A percentile compares a stretch with the other conserved stretches of the same genome.
phyloP scores from a whole-genome alignment of 2,797 vertebrate species.

The Capromys pilorides region DNA sequence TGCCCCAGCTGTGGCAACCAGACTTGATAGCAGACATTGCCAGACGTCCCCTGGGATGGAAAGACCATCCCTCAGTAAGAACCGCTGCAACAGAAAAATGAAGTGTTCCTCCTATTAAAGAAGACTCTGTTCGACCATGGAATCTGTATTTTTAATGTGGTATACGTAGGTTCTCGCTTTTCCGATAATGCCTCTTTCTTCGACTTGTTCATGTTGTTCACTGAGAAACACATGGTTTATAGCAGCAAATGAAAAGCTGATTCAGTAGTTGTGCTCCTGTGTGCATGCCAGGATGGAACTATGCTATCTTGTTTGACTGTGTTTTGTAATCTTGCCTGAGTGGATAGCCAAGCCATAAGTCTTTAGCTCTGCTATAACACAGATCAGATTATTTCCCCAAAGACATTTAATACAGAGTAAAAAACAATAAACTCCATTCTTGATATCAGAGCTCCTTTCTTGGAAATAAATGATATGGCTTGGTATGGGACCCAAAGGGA shows the following conservation, averaged over 20 bases:
- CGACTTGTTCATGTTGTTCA: conserved; percentile 32
- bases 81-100: neutral
- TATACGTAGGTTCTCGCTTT: neutral
- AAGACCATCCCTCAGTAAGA: neutral
- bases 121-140: neutral
- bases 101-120: neutral
- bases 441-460: conserved; percentile 43
- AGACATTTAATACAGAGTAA: conserved; percentile 40
- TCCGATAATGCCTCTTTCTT: conserved; percentile 15
- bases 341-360: neutral
- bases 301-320: neutral
- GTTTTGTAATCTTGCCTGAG: conserved; percentile 54
- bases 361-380: neutral
- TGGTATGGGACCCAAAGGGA: neutral
- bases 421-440: neutral
- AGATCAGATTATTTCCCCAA: conserved; percentile 54
- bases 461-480: conserved; percentile 15
- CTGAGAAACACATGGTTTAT: neutral
- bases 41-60: neutral
- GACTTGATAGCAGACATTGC: neutral
- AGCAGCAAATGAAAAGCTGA: conserved; percentile 53
- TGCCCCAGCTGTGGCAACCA: neutral
- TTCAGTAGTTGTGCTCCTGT: neutral
- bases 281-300: neutral
- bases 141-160: conserved; percentile 3